Base-by-base conservation (phyloP, 1,140 invertebrate species). In the Saccostrea cuccullata region DNA sequence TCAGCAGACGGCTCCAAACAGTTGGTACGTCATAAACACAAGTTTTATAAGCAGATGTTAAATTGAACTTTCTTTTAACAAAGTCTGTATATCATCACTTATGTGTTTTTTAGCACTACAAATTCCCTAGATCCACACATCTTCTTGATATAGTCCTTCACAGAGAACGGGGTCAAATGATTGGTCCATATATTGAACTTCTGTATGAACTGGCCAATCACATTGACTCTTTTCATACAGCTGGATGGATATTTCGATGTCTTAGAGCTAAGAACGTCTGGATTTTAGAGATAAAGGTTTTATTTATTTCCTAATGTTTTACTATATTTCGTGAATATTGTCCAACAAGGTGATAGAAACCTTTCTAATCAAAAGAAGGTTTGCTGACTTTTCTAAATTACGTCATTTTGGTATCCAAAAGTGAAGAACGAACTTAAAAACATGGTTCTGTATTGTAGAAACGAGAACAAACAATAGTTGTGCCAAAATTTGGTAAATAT, bases 401-500 rank as follows among this genome's bases (percentile, higher is more conserved):
- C 30, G 30, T 36, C 47, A 47, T 47, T 47, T 47, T 47, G 47
- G 47, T 47, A 47, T 8, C 47, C 30, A 36, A 36, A 47, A 47
- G 47, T 47, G 0, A 47, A 47, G 6, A 47, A 47, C 47, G 0
- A 9, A n/a, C 58, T 20, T 17, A 20, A 20, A 20, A 20, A 4
- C 5, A 13, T 77, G 15, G 4, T 67, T 77, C 11, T 23, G 70
- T 77, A 77, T 77, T 15, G 15, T 77, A 77, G 70, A 77, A 77
- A 77, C 23, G 70, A 30, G 12, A 77, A 40, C 70, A 77, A 77
- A 30, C 70, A 2, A 77, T 77, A 30, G 70, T 77, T 30, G 70
- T 77, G 30, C 70, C 70, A 26, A 77, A 77, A 30, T 77, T 77
- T 36, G 70, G 70, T 40, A 77, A 77, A 77, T 77, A 77, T 26